phyloP scores from a whole-genome alignment of 2,888 invertebrate genomes.

The Prosapia bicincta region DNA sequence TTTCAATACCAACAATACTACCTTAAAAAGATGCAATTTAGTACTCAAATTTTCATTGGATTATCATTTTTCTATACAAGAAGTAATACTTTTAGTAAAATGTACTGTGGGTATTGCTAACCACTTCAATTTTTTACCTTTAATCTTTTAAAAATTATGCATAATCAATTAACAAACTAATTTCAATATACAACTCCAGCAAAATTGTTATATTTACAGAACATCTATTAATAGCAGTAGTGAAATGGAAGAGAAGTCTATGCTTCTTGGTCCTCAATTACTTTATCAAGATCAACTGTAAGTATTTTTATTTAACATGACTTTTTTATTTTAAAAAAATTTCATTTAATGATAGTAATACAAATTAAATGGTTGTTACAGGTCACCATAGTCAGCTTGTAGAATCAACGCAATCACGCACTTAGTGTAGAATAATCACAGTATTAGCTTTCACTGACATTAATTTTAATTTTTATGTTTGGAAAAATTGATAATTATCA shows the following conservation, averaged over 20 bases:
- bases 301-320: constrained; percentile 4
- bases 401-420: neutral
- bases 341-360: neutral
- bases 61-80: too few relatives aligned
- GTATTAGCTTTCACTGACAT: neutral
- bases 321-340: neutral
- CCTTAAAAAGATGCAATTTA: too few relatives aligned
- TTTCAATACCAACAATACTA: too few relatives aligned
- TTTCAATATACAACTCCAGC: neutral
- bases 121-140: too few relatives aligned
- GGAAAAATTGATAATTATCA: too few relatives aligned
- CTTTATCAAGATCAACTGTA: constrained; percentile 14
- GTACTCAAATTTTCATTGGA: too few relatives aligned
- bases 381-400: neutral
- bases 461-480: neutral
- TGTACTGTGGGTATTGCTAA: too few relatives aligned
- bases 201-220: constrained; percentile 7
- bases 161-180: too few relatives aligned
- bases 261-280: constrained; percentile 4
- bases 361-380: neutral
- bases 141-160: too few relatives aligned
- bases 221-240: constrained; percentile 6
- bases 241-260: neutral
- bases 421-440: neutral
- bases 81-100: too few relatives aligned